These are phyloP conservation scores for Volucella bombylans DNA, from an alignment of 2,888 invertebrate genomes.

Conservation along the genomic window DNA sequence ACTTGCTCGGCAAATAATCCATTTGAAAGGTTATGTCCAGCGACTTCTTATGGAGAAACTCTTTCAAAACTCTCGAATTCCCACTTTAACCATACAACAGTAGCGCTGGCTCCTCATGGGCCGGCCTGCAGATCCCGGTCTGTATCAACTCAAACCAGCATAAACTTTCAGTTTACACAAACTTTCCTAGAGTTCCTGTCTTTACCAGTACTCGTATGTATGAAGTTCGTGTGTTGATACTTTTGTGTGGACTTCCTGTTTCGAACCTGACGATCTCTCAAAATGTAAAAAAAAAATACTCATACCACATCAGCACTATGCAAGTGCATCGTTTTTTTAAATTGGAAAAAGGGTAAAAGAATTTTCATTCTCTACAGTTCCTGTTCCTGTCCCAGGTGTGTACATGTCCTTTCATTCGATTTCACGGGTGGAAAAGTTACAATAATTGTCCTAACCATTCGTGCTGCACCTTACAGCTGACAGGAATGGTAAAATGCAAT, in stretches of 20 bases:
- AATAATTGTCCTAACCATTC: conserved; percentile 54
- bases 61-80: too few relatives aligned
- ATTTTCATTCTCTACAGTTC: conserved; percentile 4
- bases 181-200: background rate
- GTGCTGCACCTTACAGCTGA: conserved; percentile 16
- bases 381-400: conserved; percentile 22
- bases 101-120: background rate
- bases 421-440: conserved; percentile 62
- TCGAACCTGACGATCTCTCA: too few relatives aligned
- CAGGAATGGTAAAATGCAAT: conserved; percentile 19
- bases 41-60: too few relatives aligned
- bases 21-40: too few relatives aligned
- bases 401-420: conserved; percentile 60
- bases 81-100: too few relatives aligned
- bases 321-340: conserved; percentile 9
- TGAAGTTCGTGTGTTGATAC: conserved; percentile 3
- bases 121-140: background rate
- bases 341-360: conserved; percentile 5
- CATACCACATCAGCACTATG: background rate
- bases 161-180: background rate
- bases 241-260: too few relatives aligned
- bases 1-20: too few relatives aligned
- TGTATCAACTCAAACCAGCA: conserved; percentile 9
- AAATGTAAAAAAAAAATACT: too few relatives aligned
- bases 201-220: conserved; percentile 1